These are phyloP conservation scores for Drosophila greeni DNA, from an alignment of 2,888 invertebrate genomes.

Conservation along the genomic window DNA sequence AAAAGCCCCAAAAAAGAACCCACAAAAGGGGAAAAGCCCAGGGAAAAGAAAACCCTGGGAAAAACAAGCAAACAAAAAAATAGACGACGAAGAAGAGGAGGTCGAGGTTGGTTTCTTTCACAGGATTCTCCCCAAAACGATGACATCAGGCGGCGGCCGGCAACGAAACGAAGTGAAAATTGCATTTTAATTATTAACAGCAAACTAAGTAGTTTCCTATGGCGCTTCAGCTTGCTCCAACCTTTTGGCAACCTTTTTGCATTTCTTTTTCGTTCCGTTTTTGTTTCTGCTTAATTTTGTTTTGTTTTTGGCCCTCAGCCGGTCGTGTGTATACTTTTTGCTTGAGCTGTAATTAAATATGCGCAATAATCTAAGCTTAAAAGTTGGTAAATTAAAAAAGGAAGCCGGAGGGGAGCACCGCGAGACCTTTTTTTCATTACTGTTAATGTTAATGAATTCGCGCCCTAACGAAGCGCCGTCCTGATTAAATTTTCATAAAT, in stretches of 20 bases:
- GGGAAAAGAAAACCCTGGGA: slow-evolving; percentile 8
- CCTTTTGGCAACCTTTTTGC: slow-evolving; percentile 40
- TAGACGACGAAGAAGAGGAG: slow-evolving; percentile 18
- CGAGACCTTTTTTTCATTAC: slow-evolving; percentile 42
- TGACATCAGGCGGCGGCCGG: slow-evolving; percentile 34
- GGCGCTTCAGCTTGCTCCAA: slow-evolving; percentile 46
- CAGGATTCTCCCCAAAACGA: slow-evolving; percentile 39
- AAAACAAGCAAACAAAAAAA: slow-evolving; percentile 11
- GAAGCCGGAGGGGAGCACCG: slow-evolving; percentile 26
- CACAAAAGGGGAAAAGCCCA: neutral
- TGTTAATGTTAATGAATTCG: slow-evolving; percentile 62
- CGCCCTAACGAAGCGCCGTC: slow-evolving; percentile 65
- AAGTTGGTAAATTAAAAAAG: slow-evolving; percentile 64
- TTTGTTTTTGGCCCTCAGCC: slow-evolving; percentile 38
- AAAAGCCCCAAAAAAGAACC: slow-evolving; percentile 2
- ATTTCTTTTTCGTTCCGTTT: slow-evolving; percentile 34
- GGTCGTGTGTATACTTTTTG: slow-evolving; percentile 44
- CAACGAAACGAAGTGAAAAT: slow-evolving; percentile 65
- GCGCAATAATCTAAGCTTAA: slow-evolving; percentile 73
- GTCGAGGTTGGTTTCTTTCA: slow-evolving; percentile 51
- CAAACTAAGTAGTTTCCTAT: slow-evolving; percentile 68
- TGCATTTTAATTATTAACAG: slow-evolving; percentile 73
- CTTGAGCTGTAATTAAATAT: slow-evolving; percentile 64
- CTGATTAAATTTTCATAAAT: slow-evolving; percentile 72
- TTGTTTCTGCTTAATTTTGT: slow-evolving; percentile 34